Conservation (phyloP, 2,888 invertebrate species). For the Quadroppia sp. region DNA sequence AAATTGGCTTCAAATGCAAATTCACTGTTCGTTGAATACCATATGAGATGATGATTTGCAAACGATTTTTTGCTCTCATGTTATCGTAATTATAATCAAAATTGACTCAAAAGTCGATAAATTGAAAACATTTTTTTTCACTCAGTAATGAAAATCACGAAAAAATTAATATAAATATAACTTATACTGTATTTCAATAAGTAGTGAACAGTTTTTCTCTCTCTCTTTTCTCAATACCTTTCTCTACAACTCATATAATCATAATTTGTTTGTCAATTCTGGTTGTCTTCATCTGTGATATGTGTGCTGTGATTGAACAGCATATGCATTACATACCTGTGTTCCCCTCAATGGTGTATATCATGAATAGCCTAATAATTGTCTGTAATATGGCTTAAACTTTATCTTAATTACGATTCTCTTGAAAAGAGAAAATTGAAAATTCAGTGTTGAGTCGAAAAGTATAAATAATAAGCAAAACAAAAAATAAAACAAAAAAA, state of each 20-base stretch:
- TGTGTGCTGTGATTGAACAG: neutral
- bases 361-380: neutral
- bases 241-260: neutral
- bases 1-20: neutral
- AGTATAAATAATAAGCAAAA: neutral
- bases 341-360: neutral
- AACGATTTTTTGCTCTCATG: neutral
- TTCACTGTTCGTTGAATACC: neutral
- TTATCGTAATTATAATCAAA: neutral
- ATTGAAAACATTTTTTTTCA: too few species aligned
- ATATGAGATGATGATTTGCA: neutral
- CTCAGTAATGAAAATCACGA: neutral
- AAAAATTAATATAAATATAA: neutral
- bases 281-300: constrained; percentile 4
- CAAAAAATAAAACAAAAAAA: neutral
- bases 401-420: neutral
- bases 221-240: too few species aligned
- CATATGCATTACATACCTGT: neutral
- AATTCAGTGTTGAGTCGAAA: constrained; percentile 5
- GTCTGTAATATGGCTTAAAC: neutral
- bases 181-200: neutral
- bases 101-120: neutral
- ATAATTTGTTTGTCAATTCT: constrained; percentile 4
- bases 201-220: neutral
- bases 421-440: neutral